Percentiles rank a stretch among this genome's conserved stretches.
phyloP scores from a whole-genome alignment of 2,888 invertebrate species.

The Rhagonycha lutea region DNA sequence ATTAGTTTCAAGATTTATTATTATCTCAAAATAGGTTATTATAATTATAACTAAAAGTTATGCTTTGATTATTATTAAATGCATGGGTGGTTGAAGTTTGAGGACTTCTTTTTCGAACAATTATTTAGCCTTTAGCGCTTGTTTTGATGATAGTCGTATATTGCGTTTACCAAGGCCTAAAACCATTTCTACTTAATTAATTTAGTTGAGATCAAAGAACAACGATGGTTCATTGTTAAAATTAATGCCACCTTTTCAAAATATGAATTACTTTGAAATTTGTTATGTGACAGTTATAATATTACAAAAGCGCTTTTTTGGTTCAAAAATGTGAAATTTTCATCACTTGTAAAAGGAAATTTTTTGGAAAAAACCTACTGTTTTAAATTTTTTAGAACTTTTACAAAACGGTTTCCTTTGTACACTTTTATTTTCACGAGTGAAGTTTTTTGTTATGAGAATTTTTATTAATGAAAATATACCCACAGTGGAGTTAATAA shows the following conservation, averaged over 20 bases:
- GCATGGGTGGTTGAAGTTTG: too few relatives aligned
- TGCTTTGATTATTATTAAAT: neutral
- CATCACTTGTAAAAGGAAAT: neutral
- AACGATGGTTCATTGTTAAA: constrained; percentile 6
- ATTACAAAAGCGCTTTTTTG: neutral
- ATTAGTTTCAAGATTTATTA: too few relatives aligned
- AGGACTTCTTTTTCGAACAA: constrained; percentile 8
- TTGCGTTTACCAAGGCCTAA: constrained; percentile 11
- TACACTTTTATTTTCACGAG: neutral
- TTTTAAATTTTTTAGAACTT: neutral
- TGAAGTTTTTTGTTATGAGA: neutral
- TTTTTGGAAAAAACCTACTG: neutral
- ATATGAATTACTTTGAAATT: neutral
- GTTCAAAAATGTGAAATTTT: neutral
- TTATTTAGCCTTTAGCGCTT: constrained; percentile 4
- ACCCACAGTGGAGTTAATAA: neutral
- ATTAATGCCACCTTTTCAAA: neutral
- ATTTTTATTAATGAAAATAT: neutral
- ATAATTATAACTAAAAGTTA: neutral
- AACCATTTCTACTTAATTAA: constrained; percentile 11
- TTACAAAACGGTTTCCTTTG: neutral
- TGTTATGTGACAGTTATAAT: neutral
- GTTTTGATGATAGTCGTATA: constrained; percentile 14
- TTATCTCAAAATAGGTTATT: neutral
- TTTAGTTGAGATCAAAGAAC: constrained; percentile 12